Evolutionary conservation across 1,140 invertebrate species (phyloP).

Genomic region (Aphelenchoides avenae): DNA sequence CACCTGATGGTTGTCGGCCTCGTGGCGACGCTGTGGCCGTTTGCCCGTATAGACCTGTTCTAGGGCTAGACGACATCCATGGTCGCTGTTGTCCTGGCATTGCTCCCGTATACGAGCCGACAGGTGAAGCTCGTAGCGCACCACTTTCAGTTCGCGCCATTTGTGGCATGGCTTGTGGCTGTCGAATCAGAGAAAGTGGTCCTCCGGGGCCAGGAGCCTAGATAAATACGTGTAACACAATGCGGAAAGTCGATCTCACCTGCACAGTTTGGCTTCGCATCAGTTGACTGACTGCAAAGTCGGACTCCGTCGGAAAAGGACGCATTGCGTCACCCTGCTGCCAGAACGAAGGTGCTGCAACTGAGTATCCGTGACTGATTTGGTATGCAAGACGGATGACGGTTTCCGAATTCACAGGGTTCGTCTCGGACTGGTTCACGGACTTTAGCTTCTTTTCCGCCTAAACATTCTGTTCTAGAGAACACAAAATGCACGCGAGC

Average conservation of each 20-base stretch:
- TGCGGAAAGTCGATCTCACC: no score
- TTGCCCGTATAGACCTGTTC: no score
- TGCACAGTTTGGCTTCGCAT: constrained; percentile 18
- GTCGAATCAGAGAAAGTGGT: no score
- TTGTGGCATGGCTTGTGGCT: no score
- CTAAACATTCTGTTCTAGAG: constrained; percentile 12
- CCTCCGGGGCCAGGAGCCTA: no score
- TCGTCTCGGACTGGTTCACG: constrained; percentile 37
- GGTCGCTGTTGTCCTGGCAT: no score
- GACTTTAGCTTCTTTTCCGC: constrained; percentile 42
- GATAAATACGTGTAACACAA: no score
- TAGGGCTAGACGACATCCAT: no score
- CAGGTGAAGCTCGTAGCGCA: no score
- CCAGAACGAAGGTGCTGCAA: constrained; percentile 3
- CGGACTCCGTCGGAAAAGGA: constrained; percentile 33
- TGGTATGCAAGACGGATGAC: constrained; percentile 37
- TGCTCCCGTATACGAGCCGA: no score
- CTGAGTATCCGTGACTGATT: constrained; percentile 27
- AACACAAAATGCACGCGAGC: neutral
- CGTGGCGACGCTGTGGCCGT: constrained; percentile 10
- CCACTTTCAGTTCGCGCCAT: no score
- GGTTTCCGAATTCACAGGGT: constrained; percentile 34
- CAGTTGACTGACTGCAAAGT: constrained; percentile 29
- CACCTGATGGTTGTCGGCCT: constrained; percentile 9
- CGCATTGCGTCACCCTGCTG: constrained; percentile 27